A percentile compares a stretch with the other conserved stretches of the same genome.
These are phyloP conservation scores for Lysandra coridon DNA, from an alignment of 2,888 invertebrate genomes.

Conservation along the genomic window DNA sequence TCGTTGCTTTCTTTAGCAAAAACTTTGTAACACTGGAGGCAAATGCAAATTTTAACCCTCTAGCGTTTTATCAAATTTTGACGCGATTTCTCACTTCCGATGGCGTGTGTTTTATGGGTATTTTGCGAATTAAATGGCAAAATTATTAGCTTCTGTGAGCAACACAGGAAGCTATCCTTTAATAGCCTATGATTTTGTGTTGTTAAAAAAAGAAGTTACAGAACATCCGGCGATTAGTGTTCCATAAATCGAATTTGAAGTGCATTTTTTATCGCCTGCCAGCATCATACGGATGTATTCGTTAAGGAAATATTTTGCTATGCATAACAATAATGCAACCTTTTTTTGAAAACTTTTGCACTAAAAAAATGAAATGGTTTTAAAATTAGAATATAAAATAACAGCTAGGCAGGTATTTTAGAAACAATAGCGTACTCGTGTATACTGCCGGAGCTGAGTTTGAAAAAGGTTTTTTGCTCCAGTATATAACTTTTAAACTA, in stretches of 20 bases:
- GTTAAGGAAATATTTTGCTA: background rate
- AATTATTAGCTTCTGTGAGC: background rate
- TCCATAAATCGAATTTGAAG: conserved; percentile 33
- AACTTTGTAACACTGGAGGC: background rate
- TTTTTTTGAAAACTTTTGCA: no score
- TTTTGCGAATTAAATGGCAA: conserved; percentile 15
- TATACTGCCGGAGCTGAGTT: background rate
- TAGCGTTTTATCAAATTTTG: background rate
- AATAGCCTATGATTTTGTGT: background rate
- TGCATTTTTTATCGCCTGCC: background rate
- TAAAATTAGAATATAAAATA: background rate
- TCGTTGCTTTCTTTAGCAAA: background rate
- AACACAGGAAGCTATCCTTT: conserved; percentile 14
- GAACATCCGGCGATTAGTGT: conserved; percentile 39
- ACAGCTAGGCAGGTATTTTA: background rate
- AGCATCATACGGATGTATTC: background rate
- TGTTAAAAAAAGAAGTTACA: background rate
- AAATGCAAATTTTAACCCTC: conserved; percentile 7
- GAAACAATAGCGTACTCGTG: background rate
- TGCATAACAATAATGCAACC: background rate
- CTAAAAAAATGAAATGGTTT: background rate
- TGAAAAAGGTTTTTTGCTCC: background rate
- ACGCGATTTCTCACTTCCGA: background rate
- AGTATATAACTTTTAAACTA: no score
- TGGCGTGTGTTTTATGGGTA: conserved; percentile 20